A percentile compares a stretch with the other conserved stretches of the same genome.
These are phyloP conservation scores for Globia sparganii DNA, from an alignment of 2,888 invertebrate genomes.

Conservation along the genomic window DNA sequence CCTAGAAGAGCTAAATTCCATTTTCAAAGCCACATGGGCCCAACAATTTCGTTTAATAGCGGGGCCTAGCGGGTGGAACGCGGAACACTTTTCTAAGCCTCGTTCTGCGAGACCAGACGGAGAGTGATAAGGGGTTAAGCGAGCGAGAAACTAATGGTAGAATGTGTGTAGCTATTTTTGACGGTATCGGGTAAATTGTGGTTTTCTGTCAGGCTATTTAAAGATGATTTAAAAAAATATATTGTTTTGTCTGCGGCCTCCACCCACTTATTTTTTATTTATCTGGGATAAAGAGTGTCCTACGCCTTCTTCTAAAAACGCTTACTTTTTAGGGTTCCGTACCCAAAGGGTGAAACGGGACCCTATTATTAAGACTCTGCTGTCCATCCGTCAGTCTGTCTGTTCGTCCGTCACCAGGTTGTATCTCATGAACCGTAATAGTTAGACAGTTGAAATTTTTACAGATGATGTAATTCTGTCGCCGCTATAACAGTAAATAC, in stretches of 20 bases:
- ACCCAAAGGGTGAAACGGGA: too few species aligned
- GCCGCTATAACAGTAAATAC: too few species aligned
- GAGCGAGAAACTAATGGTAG: conserved; percentile 46
- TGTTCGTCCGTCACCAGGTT: too few species aligned
- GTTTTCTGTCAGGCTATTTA: conserved; percentile 14
- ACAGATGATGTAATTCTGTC: too few species aligned
- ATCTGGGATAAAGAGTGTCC: background rate
- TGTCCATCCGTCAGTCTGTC: too few species aligned
- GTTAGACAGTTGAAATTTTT: too few species aligned
- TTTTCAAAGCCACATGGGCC: conserved; percentile 52
- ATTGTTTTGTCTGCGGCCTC: background rate
- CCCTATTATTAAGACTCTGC: too few species aligned
- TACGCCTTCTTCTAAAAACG: too few species aligned
- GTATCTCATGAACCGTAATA: too few species aligned
- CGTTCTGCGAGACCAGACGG: conserved; percentile 53
- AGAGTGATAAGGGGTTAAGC: conserved; percentile 53
- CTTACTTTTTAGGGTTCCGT: too few species aligned
- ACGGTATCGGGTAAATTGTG: conserved; percentile 23
- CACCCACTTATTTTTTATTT: background rate
- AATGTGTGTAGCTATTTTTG: conserved; percentile 23
- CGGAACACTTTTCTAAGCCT: conserved; percentile 58
- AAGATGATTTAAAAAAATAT: background rate
- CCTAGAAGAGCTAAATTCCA: conserved; percentile 44
- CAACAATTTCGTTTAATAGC: conserved; percentile 47
- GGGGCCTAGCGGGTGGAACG: conserved; percentile 32